These are phyloP conservation scores for Pseudochromis fuscus DNA, from an alignment of 2,797 vertebrate genomes.

Conservation along the genomic window DNA sequence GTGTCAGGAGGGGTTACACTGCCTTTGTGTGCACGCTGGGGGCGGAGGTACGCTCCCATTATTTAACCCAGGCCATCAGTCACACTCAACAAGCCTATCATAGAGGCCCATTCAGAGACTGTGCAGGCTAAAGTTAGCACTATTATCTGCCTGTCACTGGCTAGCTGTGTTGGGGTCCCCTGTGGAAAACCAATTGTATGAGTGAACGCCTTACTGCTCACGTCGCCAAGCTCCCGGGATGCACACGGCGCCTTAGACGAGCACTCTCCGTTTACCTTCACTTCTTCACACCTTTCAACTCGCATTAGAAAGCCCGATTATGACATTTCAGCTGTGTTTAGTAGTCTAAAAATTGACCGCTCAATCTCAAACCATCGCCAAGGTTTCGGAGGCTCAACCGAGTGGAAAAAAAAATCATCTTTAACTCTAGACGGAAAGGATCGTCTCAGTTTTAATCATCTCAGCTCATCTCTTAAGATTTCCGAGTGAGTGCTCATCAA, in stretches of 20 bases:
- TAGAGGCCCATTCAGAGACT: conserved; percentile 67
- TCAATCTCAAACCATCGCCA: conserved; percentile 43
- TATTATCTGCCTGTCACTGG: conserved; percentile 81
- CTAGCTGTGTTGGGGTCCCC: conserved; percentile 72
- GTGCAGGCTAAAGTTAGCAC: conserved; percentile 78
- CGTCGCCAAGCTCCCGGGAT: conserved; percentile 65
- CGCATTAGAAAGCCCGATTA: conserved; percentile 39
- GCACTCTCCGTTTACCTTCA: conserved; percentile 57
- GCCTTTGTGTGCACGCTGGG: conserved; percentile 53
- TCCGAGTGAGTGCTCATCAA: conserved; percentile 74
- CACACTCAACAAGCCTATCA: conserved; percentile 82
- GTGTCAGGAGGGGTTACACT: conserved; percentile 54
- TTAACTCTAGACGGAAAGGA: conserved; percentile 46
- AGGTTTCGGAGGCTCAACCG: conserved; percentile 33
- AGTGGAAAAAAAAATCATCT: conserved; percentile 53
- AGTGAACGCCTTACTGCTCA: conserved; percentile 71
- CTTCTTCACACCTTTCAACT: conserved; percentile 55
- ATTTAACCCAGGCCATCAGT: conserved; percentile 79
- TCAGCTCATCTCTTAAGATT: conserved; percentile 70
- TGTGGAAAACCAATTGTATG: conserved; percentile 76
- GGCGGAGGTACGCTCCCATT: conserved; percentile 58
- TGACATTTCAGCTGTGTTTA: conserved; percentile 45
- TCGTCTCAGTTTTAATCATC: conserved; percentile 67
- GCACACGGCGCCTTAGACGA: conserved; percentile 52
- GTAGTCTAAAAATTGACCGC: conserved; percentile 37